A percentile compares a stretch with the other conserved stretches of the same genome.
Evolutionary conservation across 2,113 vertebrate species (phyloP).

Genomic region (Ameiurus melas): DNA sequence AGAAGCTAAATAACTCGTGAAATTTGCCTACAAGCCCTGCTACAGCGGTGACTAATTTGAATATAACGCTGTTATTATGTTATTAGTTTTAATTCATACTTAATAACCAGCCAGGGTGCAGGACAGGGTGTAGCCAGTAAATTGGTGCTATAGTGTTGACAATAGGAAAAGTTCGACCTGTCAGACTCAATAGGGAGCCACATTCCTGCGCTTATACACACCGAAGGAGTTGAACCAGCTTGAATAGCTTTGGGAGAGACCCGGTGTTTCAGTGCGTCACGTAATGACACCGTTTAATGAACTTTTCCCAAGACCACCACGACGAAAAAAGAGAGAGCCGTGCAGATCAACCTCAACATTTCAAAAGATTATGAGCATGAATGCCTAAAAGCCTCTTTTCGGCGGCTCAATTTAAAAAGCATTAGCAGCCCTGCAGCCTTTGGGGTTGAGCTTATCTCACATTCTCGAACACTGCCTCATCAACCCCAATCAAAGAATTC

Average conservation of each 20-base stretch:
- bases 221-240: slow-evolving; percentile 55
- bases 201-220: slow-evolving; percentile 55
- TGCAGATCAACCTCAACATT: slow-evolving; percentile 48
- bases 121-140: slow-evolving; percentile 25
- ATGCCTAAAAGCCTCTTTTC: slow-evolving; percentile 54
- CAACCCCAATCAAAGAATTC: slow-evolving; percentile 21
- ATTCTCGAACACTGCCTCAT: slow-evolving; percentile 26
- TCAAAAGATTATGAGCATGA: slow-evolving; percentile 51
- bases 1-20: not conserved
- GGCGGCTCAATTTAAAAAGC: slow-evolving; percentile 62
- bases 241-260: slow-evolving; percentile 48
- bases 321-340: slow-evolving; percentile 46
- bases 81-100: slow-evolving; percentile 23
- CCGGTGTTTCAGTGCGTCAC: slow-evolving; percentile 52
- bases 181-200: slow-evolving; percentile 47
- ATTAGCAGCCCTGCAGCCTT: slow-evolving; percentile 50
- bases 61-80: slow-evolving; percentile 28
- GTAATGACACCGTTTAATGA: slow-evolving; percentile 61
- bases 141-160: slow-evolving; percentile 25
- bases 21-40: not conserved
- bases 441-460: slow-evolving; percentile 24
- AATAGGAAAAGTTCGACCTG: slow-evolving; percentile 19
- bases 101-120: slow-evolving; percentile 41
- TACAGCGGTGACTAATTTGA: not conserved
- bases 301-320: slow-evolving; percentile 56